These are phyloP conservation scores for Melanotaenia pygmaea DNA, from an alignment of 2,797 vertebrate genomes.

Conservation along the genomic window DNA sequence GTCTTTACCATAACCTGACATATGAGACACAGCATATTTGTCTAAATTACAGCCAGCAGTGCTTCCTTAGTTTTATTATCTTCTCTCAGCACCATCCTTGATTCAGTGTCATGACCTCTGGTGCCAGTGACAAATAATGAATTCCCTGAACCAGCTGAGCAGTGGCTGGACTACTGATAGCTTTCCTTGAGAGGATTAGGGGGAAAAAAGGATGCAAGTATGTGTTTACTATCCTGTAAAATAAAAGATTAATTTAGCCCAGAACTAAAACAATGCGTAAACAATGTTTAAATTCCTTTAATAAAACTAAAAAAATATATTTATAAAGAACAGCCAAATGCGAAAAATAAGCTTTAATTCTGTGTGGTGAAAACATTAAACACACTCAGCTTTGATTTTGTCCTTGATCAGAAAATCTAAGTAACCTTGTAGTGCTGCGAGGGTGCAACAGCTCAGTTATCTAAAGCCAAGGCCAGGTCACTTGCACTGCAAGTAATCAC, in stretches of 20 bases:
- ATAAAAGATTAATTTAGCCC: too few relatives aligned
- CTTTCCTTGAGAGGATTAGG: slow-evolving; percentile 13
- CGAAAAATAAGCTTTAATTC: background rate
- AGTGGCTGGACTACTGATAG: slow-evolving; percentile 60
- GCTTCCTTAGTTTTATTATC: slow-evolving; percentile 49
- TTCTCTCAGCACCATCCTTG: slow-evolving; percentile 45
- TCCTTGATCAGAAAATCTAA: slow-evolving; percentile 41
- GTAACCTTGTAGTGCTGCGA: slow-evolving; percentile 37
- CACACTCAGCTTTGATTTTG: slow-evolving; percentile 11
- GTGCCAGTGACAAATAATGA: slow-evolving; percentile 57
- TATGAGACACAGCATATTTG: slow-evolving; percentile 57
- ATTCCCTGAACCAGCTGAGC: slow-evolving; percentile 54
- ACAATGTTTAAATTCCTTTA: background rate
- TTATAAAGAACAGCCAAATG: background rate
- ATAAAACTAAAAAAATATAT: background rate
- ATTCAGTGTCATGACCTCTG: slow-evolving; percentile 66
- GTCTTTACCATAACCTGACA: slow-evolving; percentile 39
- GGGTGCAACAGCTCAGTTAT: slow-evolving; percentile 23
- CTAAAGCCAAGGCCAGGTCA: slow-evolving; percentile 18
- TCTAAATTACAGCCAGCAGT: slow-evolving; percentile 63
- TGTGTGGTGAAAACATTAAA: slow-evolving; percentile 7
- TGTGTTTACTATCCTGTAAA: background rate
- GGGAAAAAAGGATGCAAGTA: slow-evolving; percentile 10
- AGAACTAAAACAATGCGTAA: slow-evolving; percentile 1
- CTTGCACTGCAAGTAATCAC: slow-evolving; percentile 21